Conservation (phyloP, 2,888 invertebrate genomes). For the Smittia aterrima region DNA sequence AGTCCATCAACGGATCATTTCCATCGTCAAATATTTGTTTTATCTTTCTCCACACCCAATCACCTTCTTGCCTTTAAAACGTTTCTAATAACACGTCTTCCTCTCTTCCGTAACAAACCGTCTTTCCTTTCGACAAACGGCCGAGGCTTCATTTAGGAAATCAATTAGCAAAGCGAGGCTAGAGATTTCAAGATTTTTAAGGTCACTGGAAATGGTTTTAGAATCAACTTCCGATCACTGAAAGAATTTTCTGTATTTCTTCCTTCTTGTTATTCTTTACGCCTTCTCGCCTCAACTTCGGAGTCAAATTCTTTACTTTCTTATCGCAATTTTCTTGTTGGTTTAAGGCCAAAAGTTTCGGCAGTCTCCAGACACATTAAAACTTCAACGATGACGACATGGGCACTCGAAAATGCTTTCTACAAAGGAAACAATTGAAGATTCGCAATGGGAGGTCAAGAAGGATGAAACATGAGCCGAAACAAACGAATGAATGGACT, state of each 20-base stretch:
- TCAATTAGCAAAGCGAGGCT: background rate
- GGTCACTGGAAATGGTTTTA: background rate
- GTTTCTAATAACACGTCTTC: constrained; percentile 15
- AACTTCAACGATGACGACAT: background rate
- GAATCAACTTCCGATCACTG: background rate
- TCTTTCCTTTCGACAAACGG: background rate
- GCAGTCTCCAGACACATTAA: constrained; percentile 39
- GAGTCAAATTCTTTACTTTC: constrained; percentile 38
- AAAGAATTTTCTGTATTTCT: background rate
- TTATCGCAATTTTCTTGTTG: constrained; percentile 29
- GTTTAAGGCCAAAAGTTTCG: background rate
- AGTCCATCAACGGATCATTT: constrained; percentile 36
- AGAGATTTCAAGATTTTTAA: background rate
- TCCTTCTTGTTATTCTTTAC: constrained; percentile 25
- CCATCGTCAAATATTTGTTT: constrained; percentile 42
- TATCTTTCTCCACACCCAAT: constrained; percentile 33
- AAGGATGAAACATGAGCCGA: background rate
- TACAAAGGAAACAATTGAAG: background rate
- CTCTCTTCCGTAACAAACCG: background rate
- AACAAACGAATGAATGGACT: background rate
- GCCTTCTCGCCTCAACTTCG: background rate
- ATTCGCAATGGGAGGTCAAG: constrained; percentile 37
- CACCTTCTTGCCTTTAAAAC: background rate
- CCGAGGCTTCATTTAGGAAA: background rate
- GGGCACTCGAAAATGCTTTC: background rate